phyloP scores from a whole-genome alignment of 53 echinoderm and acorn worm genomes.

The Paracentrotus lividus region DNA sequence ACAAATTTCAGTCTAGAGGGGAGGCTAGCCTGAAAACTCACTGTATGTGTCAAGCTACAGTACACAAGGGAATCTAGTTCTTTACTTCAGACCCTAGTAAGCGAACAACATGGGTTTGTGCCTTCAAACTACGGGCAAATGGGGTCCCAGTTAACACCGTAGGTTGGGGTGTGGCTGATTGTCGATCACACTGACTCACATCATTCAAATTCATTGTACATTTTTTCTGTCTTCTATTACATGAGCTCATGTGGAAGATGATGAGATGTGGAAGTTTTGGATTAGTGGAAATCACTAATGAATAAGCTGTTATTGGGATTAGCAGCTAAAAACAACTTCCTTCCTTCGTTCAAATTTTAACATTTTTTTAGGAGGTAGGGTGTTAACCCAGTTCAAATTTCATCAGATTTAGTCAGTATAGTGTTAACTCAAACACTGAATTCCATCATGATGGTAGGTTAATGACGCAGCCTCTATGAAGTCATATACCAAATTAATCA shows the following conservation, averaged over 20 bases:
- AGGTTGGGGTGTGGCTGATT: background rate
- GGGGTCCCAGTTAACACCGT: background rate
- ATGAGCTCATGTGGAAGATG: background rate
- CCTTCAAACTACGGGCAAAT: too few relatives aligned
- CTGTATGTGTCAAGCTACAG: too few relatives aligned
- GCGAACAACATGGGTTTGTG: too few relatives aligned
- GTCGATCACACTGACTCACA: background rate
- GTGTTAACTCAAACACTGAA: too few relatives aligned
- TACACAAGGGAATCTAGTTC: too few relatives aligned
- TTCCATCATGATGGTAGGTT: too few relatives aligned
- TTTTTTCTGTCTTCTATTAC: background rate
- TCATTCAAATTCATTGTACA: background rate
- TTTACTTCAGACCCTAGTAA: too few relatives aligned
- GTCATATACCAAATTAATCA: too few relatives aligned
- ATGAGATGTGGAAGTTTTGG: constrained; percentile 34
- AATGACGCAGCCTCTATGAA: too few relatives aligned
- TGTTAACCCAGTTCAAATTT: constrained; percentile 42
- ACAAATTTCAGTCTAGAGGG: too few relatives aligned
- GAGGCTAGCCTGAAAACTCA: too few relatives aligned
- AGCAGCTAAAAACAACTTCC: constrained; percentile 51
- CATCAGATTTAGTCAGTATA: too few relatives aligned
- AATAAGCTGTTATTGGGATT: constrained; percentile 14
- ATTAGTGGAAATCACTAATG: constrained; percentile 53
- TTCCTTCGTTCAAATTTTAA: constrained; percentile 33
- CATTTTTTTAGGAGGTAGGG: constrained; percentile 18